Base-by-base conservation (phyloP, 2,888 invertebrate species). In the Diabrotica balteata region DNA sequence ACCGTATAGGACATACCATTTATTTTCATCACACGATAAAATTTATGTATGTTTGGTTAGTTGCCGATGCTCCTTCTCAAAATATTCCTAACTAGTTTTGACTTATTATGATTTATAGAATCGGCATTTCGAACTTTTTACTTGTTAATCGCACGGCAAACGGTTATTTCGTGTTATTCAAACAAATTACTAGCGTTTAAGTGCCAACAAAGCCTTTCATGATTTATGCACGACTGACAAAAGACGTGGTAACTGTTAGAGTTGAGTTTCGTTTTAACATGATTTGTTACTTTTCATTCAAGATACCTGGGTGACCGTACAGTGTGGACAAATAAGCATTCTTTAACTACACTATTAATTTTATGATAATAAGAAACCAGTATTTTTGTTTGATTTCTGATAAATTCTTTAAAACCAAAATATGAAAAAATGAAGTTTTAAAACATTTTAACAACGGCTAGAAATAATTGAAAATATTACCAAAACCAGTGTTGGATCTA, bases 141-240 rank as follows among this genome's bases (percentile, higher is more conserved):
- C 55, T 22, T 64, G 64, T 59, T 52, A 64, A 58, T 64, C 58
- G 51, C 44, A 10, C 17, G 10, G 63, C 52, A 58, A 64, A 58
- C 64, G 64, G 64, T 64, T 58, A 58, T 58, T 51, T 58, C 52
- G 64, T 59, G 64, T 64, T 64, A 64, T 58, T 64, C 52, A 58
- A 64, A 64, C 64, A 64, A 64, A 64, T 64, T 64, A 64, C 58
- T 9, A 51, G 58, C 63, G 50, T 63, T 63, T 63, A 63, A 57
- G 57, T 51, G 51, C 58, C 63, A 64, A 64, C 64, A 64, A 64
- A 64, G 52, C 52, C 44, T 52, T 46, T 44, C 44, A 32, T 64
- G 64, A 64, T 64, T 64, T 64, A 64, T 64, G 58, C 51, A 45
- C 46, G 8, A 11, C n/a, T 47, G 57, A 63, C 63, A 63, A 55